A percentile compares a stretch with the other conserved stretches of the same genome.
These are phyloP conservation scores for Hemicentrotus pulcherrimus DNA, from an alignment of 35 echinoderm and acorn worm species.

Conservation along the genomic window DNA sequence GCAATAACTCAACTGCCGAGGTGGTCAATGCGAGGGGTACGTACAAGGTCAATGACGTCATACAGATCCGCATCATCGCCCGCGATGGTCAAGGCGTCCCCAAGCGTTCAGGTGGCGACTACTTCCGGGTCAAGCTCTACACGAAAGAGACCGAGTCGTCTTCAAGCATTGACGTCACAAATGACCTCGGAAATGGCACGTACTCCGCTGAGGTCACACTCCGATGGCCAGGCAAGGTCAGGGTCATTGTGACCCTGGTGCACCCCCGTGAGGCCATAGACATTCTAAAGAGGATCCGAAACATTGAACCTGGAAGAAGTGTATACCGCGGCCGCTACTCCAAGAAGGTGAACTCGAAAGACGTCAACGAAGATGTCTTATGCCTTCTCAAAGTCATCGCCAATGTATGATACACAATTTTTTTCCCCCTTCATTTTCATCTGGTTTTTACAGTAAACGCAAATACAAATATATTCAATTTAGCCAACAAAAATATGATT, in stretches of 20 bases:
- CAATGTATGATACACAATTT: no score
- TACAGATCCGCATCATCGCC: constrained; percentile 51
- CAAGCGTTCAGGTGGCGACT: constrained; percentile 49
- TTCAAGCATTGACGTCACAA: constrained; percentile 16
- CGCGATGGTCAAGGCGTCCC: background rate
- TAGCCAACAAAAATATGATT: no score
- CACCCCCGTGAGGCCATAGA: constrained; percentile 47
- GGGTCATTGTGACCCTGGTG: constrained; percentile 40
- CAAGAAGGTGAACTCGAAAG: background rate
- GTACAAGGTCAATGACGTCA: background rate
- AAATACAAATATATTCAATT: no score
- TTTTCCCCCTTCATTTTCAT: no score
- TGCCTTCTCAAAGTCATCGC: background rate
- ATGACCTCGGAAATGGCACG: constrained; percentile 58
- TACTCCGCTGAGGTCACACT: constrained; percentile 53
- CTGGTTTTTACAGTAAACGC: no score
- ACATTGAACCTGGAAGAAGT: background rate
- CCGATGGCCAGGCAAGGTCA: constrained; percentile 39
- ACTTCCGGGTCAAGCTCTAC: constrained; percentile 45
- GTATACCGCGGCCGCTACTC: background rate
- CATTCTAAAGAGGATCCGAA: background rate
- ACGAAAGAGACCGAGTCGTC: constrained; percentile 1
- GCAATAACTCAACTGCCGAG: background rate
- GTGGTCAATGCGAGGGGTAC: background rate
- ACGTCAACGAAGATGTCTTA: background rate